Evolutionary conservation across 2,797 vertebrate species (phyloP).

Genomic region (Picus viridis): DNA sequence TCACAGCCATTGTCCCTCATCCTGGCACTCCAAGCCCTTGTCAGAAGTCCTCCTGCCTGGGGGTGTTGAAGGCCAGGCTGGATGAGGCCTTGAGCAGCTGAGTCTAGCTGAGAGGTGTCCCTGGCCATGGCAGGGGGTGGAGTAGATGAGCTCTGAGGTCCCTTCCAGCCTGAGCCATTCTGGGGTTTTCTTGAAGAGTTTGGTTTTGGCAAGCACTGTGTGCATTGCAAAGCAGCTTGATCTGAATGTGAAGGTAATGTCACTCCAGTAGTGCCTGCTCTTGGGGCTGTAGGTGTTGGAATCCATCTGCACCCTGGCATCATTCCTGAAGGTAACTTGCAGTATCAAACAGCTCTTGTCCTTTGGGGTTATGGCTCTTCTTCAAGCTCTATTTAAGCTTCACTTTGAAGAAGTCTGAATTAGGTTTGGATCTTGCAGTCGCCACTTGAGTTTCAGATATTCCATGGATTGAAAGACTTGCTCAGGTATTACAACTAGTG

Average conservation of each 20-base stretch:
- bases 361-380: not conserved
- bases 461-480: not conserved
- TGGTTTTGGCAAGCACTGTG: not conserved
- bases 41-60: no score
- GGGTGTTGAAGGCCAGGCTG: no score
- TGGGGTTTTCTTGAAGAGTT: not conserved
- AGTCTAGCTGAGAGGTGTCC: no score
- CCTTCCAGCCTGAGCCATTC: no score
- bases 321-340: not conserved
- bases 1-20: no score
- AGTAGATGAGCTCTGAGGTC: no score
- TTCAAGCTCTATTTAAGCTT: not conserved
- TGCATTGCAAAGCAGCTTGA: conserved; percentile 4
- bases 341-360: not conserved
- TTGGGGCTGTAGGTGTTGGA: not conserved
- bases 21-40: no score
- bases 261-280: conserved; percentile 3
- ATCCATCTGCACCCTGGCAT: not conserved
- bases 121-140: no score
- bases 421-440: not conserved
- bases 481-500: not conserved
- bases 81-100: no score
- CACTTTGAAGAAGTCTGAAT: not conserved
- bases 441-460: not conserved
- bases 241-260: conserved; percentile 1